phyloP scores from a whole-genome alignment of 2,888 invertebrate species.

The Hemithea aestivaria region DNA sequence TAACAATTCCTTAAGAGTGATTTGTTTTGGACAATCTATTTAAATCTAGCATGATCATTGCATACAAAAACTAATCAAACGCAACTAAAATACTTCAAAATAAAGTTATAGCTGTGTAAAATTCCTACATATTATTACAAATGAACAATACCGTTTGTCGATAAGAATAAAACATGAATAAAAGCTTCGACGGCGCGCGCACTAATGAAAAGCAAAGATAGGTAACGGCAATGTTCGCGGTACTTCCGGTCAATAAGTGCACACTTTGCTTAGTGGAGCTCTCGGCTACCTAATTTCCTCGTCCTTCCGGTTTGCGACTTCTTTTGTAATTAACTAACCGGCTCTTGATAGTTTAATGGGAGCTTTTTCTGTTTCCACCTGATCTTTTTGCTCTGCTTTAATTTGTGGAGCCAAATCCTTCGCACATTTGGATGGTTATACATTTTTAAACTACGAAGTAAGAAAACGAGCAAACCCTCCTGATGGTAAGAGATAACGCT shows the following conservation, averaged over 20 bases:
- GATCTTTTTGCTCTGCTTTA: too few relatives aligned
- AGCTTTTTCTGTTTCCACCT: constrained; percentile 16
- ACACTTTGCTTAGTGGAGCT: constrained; percentile 33
- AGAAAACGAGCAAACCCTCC: too few relatives aligned
- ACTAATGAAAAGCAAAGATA: constrained; percentile 51
- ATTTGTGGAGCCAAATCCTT: too few relatives aligned
- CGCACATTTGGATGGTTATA: too few relatives aligned
- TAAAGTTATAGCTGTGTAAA: not conserved
- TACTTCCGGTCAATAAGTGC: constrained; percentile 45
- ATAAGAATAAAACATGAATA: constrained; percentile 24
- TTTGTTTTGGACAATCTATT: too few relatives aligned
- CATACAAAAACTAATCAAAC: too few relatives aligned
- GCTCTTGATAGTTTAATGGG: constrained; percentile 33
- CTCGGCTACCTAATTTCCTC: constrained; percentile 46
- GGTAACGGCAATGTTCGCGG: constrained; percentile 33
- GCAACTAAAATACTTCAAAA: too few relatives aligned
- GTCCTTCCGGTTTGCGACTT: constrained; percentile 37
- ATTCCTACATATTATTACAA: constrained; percentile 9
- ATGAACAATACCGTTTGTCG: constrained; percentile 10
- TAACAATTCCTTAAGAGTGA: too few relatives aligned
- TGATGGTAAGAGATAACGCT: too few relatives aligned
- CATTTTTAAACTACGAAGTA: too few relatives aligned
- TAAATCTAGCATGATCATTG: too few relatives aligned
- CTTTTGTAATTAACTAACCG: constrained; percentile 40
- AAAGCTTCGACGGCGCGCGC: constrained; percentile 14